Base-by-base conservation (phyloP, 2,888 invertebrate genomes). In the Thereva nobilitata region DNA sequence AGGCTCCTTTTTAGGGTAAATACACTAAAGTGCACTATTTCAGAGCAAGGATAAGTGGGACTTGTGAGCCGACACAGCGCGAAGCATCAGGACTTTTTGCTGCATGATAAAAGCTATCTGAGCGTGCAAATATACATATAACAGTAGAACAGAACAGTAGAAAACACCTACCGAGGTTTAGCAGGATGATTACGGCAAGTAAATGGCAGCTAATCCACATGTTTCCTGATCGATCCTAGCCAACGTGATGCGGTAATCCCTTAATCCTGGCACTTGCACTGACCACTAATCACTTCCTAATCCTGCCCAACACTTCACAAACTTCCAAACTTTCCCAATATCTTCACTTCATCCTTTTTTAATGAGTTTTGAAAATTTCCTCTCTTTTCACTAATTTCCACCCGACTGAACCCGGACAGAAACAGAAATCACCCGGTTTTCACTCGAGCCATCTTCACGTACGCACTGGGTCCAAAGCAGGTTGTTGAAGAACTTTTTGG, bases 151-250 rank as follows among this genome's bases (percentile, higher is more conserved):
- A 8, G 4, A 44, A 3, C 8, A 56, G 42, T 23, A 10, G 6
- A 3, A 65, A 73, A 67, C 68, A 78, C 80, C 74, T 79, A 80
- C 80, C 80, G 70, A 78, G 75, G 75, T 76, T 76, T 72, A 78
- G 76, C 72, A 79, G 77, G 73, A 79, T 75, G 75, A 78, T 75
- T 75, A 79, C 75, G 73, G 77, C 74, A 74, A 78, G 76, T 73
- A 78, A 74, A 78, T 79, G 78, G 75, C 79, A 79, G 77, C 79
- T 80, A 79, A 79, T 80, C 80, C 79, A 78, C 80, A 80, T 80
- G 78, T 74, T 79, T 77, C 75, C 73, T 75, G 74, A 74, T 75
- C 76, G 72, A 70, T 70, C 64, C 68, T 70, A 67, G 59, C 64
- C 66, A 23, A 70, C 67, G 49, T 54, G 53, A 49, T 61, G 42